Conservation (phyloP, 2,797 vertebrate species). For the Morelia viridis region DNA sequence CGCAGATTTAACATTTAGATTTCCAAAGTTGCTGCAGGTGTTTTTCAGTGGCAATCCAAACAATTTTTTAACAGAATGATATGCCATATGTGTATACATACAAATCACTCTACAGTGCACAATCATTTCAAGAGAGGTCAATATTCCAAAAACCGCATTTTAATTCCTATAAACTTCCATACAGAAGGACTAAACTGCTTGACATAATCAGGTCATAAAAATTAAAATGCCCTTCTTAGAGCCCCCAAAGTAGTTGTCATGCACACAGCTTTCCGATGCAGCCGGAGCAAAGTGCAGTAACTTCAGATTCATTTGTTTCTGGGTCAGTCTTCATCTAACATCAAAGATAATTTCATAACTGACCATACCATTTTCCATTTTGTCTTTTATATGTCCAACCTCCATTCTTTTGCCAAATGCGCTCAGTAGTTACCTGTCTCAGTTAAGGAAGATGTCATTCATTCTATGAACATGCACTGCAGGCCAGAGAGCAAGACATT, state of each 20-base stretch:
- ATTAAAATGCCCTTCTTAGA: neutral
- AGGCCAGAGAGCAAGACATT: neutral
- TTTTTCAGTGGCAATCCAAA: neutral
- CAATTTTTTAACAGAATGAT: neutral
- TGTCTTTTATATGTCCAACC: neutral
- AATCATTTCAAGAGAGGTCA: neutral
- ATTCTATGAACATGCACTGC: neutral
- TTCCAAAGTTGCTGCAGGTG: neutral
- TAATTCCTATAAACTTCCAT: neutral
- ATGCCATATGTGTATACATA: neutral
- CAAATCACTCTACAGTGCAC: neutral
- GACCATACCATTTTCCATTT: neutral
- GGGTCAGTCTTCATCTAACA: neutral
- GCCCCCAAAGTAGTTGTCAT: neutral
- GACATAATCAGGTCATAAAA: neutral
- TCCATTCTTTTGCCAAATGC: neutral
- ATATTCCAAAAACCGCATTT: neutral
- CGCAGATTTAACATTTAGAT: neutral
- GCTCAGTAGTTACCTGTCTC: neutral
- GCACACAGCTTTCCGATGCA: neutral
- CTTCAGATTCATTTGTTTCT: neutral
- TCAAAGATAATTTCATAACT: neutral
- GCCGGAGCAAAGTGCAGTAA: neutral
- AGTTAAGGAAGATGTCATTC: constrained; percentile 8
- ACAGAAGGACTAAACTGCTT: neutral